A percentile compares a stretch with the other conserved stretches of the same genome.
Evolutionary conservation across 2,888 invertebrate genomes (phyloP).

Genomic region (Pocota personata): DNA sequence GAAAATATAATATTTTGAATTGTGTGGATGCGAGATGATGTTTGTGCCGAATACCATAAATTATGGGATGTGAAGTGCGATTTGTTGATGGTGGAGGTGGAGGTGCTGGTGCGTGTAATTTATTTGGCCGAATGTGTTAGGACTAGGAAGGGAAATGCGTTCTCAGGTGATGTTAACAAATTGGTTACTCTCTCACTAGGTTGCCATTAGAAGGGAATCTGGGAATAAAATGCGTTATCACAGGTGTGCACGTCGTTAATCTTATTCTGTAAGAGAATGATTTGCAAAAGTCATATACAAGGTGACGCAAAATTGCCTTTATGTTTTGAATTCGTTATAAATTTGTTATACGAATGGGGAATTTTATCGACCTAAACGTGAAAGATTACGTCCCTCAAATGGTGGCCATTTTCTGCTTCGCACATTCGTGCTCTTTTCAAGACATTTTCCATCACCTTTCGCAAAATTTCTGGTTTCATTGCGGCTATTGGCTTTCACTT

Average conservation of each 20-base stretch:
- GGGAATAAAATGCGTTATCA: not conserved
- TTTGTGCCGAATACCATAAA: constrained; percentile 69
- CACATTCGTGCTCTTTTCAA: too few species aligned
- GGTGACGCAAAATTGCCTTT: not conserved
- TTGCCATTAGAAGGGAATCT: constrained; percentile 12
- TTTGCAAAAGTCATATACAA: not conserved
- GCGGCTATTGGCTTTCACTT: too few species aligned
- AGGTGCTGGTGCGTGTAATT: constrained; percentile 40
- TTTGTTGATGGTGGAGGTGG: constrained; percentile 46
- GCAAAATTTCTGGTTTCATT: too few species aligned
- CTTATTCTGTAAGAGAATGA: not conserved
- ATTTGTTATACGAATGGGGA: too few species aligned
- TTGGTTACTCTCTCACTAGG: constrained; percentile 21
- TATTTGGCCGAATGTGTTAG: constrained; percentile 51
- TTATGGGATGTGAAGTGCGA: constrained; percentile 69
- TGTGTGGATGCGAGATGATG: constrained; percentile 67
- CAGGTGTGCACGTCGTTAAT: not conserved
- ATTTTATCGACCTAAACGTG: too few species aligned
- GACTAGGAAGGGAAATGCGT: constrained; percentile 43
- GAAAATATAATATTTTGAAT: constrained; percentile 68
- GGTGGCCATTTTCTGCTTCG: too few species aligned
- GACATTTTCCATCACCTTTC: too few species aligned
- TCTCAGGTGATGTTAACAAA: constrained; percentile 37
- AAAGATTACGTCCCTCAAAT: too few species aligned
- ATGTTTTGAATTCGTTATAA: too few species aligned